Percentiles rank a stretch among this genome's conserved stretches.
Conservation (phyloP, 2,888 invertebrate species). For the Drosophila yooni region DNA sequence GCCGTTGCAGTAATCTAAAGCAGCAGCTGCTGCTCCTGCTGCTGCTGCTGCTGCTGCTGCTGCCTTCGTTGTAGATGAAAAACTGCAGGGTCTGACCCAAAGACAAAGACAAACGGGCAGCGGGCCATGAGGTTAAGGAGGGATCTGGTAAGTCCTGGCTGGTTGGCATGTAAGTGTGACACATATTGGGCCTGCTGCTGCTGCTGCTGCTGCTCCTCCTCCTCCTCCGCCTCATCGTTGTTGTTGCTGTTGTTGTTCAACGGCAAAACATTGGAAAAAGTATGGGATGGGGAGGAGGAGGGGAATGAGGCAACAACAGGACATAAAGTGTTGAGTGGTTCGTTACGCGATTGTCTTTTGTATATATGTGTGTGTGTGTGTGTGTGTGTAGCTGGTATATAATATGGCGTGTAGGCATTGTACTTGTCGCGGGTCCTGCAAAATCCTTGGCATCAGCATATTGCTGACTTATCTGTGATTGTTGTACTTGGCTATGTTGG, state of each 20-base stretch:
- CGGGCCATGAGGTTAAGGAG: neutral
- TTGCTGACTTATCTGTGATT: slow-evolving; percentile 73
- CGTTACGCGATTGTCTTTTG: slow-evolving; percentile 44
- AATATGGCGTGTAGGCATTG: slow-evolving; percentile 58
- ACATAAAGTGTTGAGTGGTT: slow-evolving; percentile 63
- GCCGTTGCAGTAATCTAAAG: slow-evolving; percentile 41
- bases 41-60: neutral
- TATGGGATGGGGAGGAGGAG: slow-evolving; percentile 1
- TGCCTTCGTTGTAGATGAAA: slow-evolving; percentile 39
- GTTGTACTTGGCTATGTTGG: slow-evolving; percentile 34
- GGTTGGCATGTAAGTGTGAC: slow-evolving; percentile 52
- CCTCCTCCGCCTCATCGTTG: slow-evolving; percentile 15
- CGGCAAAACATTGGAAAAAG: slow-evolving; percentile 63
- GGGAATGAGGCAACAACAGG: slow-evolving; percentile 2
- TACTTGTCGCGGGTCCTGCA: slow-evolving; percentile 25
- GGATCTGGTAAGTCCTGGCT: slow-evolving; percentile 5
- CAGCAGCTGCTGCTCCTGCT: slow-evolving; percentile 22
- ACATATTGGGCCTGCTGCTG: slow-evolving; percentile 52
- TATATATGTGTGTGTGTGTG: neutral
- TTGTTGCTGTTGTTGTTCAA: slow-evolving; percentile 11
- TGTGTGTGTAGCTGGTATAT: slow-evolving; percentile 25
- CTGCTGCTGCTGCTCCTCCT: slow-evolving; percentile 10
- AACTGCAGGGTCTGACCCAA: slow-evolving; percentile 40
- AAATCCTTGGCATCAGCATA: slow-evolving; percentile 60
- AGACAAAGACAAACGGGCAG: slow-evolving; percentile 41